Evolutionary conservation across 2,113 vertebrate genomes (phyloP).

Genomic region (Gambusia holbrooki): DNA sequence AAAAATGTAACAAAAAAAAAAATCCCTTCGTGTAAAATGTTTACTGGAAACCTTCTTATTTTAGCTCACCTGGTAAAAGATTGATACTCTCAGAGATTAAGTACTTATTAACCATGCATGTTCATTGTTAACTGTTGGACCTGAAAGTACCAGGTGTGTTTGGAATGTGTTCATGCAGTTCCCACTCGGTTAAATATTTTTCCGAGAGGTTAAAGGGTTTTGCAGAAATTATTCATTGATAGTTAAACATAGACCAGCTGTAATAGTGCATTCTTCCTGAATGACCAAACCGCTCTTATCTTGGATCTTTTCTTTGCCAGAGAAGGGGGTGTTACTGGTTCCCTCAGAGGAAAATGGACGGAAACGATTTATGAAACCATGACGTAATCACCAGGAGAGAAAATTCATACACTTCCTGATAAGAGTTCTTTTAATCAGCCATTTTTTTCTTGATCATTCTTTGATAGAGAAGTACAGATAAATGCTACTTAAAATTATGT

Average conservation of each 20-base stretch:
- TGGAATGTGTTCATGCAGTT: slow-evolving; percentile 31
- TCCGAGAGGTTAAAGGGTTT: slow-evolving; percentile 45
- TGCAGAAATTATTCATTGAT: slow-evolving; percentile 38
- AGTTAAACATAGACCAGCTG: slow-evolving; percentile 64
- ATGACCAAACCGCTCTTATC: slow-evolving; percentile 73
- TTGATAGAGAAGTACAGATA: slow-evolving; percentile 45
- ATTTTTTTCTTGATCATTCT: slow-evolving; percentile 46
- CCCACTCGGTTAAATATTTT: slow-evolving; percentile 64
- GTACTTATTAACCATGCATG: slow-evolving; percentile 39
- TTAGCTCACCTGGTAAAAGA: slow-evolving; percentile 1
- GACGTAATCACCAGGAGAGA: slow-evolving; percentile 66
- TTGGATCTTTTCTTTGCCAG: slow-evolving; percentile 56
- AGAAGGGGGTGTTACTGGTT: slow-evolving; percentile 42
- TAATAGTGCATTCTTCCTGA: slow-evolving; percentile 67
- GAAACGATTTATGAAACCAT: slow-evolving; percentile 74
- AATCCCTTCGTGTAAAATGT: not conserved
- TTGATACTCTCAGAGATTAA: slow-evolving; percentile 12
- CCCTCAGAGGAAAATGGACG: slow-evolving; percentile 62
- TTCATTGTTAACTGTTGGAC: slow-evolving; percentile 5
- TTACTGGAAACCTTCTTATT: not conserved
- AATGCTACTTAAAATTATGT: slow-evolving; percentile 20
- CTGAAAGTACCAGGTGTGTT: slow-evolving; percentile 11
- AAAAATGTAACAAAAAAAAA: not conserved
- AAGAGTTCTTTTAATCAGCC: slow-evolving; percentile 51
- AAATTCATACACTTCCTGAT: slow-evolving; percentile 68